These are phyloP conservation scores for Hycleus phaleratus DNA, from an alignment of 1,140 invertebrate species.

Conservation along the genomic window DNA sequence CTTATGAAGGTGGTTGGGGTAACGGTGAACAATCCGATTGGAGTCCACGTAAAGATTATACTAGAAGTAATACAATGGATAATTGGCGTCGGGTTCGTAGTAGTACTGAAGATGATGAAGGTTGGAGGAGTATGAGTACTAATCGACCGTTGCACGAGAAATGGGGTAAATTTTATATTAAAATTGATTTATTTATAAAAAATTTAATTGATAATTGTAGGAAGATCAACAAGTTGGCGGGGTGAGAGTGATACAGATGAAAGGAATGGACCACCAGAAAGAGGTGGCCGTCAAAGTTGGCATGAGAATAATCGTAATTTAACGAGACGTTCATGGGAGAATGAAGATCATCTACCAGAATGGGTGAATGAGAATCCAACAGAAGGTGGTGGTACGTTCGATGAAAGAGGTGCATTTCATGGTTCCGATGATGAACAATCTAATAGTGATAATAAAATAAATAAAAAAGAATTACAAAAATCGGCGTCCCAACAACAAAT, in stretches of 20 bases:
- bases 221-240: conserved; percentile 54
- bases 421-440: conserved; percentile 52
- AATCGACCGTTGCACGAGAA: conserved; percentile 23
- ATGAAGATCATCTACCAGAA: conserved; percentile 61
- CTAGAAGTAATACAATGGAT: conserved; percentile 48
- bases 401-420: conserved; percentile 76
- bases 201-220: conserved; percentile 19
- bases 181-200: not conserved
- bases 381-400: conserved; percentile 78
- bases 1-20: conserved; percentile 41
- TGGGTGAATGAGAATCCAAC: conserved; percentile 68
- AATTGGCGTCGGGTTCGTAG: conserved; percentile 54
- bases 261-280: conserved; percentile 30
- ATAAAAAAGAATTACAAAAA: conserved; percentile 32
- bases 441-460: not conserved
- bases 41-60: conserved; percentile 53
- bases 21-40: conserved; percentile 57
- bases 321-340: conserved; percentile 44
- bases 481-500: conserved; percentile 40
- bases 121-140: conserved; percentile 47
- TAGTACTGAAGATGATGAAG: conserved; percentile 53
- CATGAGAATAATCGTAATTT: conserved; percentile 33
- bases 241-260: conserved; percentile 39
- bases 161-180: conserved; percentile 19
- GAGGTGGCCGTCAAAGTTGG: conserved; percentile 27